Evolutionary conservation across 2,113 vertebrate species (phyloP).

Genomic region (Ctenomys sociabilis): DNA sequence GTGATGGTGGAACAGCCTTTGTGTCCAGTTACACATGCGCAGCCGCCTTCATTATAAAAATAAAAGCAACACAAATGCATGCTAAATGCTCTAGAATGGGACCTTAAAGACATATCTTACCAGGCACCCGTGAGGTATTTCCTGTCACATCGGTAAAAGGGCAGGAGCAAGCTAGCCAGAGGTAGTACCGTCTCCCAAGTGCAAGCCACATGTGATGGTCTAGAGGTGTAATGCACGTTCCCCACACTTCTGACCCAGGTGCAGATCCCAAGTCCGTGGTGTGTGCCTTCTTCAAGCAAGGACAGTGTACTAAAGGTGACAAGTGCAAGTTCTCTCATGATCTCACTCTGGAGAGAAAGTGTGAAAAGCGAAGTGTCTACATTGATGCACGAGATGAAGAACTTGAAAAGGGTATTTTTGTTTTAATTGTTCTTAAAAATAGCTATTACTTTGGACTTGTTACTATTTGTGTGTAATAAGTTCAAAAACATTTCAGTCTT

Average conservation of each 20-base stretch:
- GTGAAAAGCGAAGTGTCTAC: slow-evolving; percentile 97
- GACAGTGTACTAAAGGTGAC: slow-evolving; percentile 98
- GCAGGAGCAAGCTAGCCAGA: slow-evolving; percentile 23
- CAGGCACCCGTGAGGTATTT: not conserved
- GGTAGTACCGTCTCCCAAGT: not conserved
- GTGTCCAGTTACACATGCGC: not conserved
- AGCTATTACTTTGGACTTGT: not conserved
- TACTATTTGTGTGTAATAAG: slow-evolving; percentile 17
- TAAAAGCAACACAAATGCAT: slow-evolving; percentile 34
- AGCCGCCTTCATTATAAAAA: not conserved
- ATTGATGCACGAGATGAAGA: slow-evolving; percentile 97
- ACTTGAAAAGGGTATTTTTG: slow-evolving; percentile 93
- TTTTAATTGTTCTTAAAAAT: not conserved
- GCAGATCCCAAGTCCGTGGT: slow-evolving; percentile 98
- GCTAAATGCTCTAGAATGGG: not conserved
- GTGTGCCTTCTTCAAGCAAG: slow-evolving; percentile 99
- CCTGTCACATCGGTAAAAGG: not conserved
- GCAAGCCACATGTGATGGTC: not conserved
- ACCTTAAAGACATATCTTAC: slow-evolving; percentile 18
- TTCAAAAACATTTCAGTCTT: slow-evolving; percentile 33
- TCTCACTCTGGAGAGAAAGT: slow-evolving; percentile 95
- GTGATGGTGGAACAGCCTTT: not conserved
- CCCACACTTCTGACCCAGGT: slow-evolving; percentile 83
- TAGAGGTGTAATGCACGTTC: not conserved
- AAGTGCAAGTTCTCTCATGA: slow-evolving; percentile 99